Conservation (phyloP, 2,888 invertebrate genomes). For the Diloba caeruleocephala region DNA sequence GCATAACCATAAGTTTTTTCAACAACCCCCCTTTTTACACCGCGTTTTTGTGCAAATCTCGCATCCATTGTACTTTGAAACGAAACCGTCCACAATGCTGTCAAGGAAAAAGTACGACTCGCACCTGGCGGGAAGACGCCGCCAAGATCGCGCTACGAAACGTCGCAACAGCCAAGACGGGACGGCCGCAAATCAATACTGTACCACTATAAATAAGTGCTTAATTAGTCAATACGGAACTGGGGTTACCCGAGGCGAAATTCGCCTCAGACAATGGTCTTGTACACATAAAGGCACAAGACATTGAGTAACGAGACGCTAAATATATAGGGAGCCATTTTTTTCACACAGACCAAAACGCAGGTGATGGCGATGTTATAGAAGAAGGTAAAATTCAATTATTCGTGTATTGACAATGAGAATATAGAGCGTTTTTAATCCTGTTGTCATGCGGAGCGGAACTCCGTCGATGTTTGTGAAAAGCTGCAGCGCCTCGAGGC, state of each 20-base stretch:
- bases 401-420: conserved; percentile 79
- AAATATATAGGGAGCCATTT: conserved; percentile 79
- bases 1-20: conserved; percentile 62
- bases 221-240: conserved; percentile 75
- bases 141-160: conserved; percentile 51
- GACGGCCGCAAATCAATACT: conserved; percentile 75
- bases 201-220: conserved; percentile 77
- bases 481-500: conserved; percentile 53
- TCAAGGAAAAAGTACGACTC: conserved; percentile 68
- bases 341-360: conserved; percentile 71
- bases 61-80: conserved; percentile 79
- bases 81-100: conserved; percentile 78
- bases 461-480: conserved; percentile 45
- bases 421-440: conserved; percentile 75
- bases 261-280: conserved; percentile 72
- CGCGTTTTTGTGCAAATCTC: conserved; percentile 87
- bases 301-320: conserved; percentile 85
- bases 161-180: conserved; percentile 65
- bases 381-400: conserved; percentile 83
- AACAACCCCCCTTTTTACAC: conserved; percentile 70
- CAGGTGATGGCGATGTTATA: conserved; percentile 82
- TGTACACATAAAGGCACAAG: conserved; percentile 73
- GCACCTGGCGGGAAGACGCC: conserved; percentile 83
- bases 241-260: conserved; percentile 63
- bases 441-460: conserved; percentile 68